Conservation (phyloP, 2,113 vertebrate genomes). For the Mastomys coucha region DNA sequence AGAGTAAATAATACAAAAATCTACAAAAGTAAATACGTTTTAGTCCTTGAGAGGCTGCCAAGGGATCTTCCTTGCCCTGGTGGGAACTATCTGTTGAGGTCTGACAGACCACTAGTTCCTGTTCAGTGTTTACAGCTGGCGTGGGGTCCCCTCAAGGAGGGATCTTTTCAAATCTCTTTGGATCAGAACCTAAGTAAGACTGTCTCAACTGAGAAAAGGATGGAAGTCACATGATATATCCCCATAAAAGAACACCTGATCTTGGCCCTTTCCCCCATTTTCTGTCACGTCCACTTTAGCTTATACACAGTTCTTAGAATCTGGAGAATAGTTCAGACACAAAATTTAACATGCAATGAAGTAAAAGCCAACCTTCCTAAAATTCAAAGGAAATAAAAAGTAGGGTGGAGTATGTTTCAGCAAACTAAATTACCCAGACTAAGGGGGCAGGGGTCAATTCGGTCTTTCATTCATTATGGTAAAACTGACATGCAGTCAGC, state of each 20-base stretch:
- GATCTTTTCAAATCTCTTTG: neutral
- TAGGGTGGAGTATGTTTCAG: neutral
- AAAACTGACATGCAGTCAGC: neutral
- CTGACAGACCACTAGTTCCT: neutral
- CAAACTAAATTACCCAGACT: neutral
- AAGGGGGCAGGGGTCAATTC: neutral
- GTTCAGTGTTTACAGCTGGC: neutral
- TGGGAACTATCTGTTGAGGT: neutral
- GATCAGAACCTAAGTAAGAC: neutral
- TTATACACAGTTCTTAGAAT: neutral
- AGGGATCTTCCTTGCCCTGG: neutral
- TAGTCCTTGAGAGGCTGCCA: neutral
- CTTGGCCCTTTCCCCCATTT: neutral
- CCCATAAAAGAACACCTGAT: neutral
- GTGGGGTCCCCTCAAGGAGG: neutral
- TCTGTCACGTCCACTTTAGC: neutral
- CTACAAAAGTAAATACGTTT: neutral
- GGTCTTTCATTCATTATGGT: neutral
- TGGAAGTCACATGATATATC: neutral
- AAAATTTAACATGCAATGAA: slow-evolving; percentile 20
- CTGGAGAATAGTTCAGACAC: neutral
- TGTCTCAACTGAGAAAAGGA: neutral
- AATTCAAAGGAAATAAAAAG: neutral
- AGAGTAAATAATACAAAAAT: neutral
- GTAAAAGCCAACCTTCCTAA: neutral